These are phyloP conservation scores for Pseudolaguvia tuberculata DNA, from an alignment of 2,113 vertebrate genomes.

Conservation along the genomic window DNA sequence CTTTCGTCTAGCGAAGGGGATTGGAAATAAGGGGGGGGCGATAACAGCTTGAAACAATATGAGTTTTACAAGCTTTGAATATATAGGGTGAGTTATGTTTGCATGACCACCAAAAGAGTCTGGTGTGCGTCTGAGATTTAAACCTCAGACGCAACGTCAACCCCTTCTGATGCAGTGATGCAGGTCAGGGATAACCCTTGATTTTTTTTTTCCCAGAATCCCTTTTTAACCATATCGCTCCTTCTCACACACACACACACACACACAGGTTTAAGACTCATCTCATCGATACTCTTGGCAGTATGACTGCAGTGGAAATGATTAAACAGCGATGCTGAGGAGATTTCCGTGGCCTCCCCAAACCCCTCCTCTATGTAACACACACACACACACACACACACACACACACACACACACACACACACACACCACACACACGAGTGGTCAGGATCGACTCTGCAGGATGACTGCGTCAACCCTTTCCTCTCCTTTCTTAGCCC, in stretches of 20 bases:
- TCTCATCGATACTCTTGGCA: conserved; percentile 24
- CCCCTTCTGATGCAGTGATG: not conserved
- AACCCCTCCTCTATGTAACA: conserved; percentile 44
- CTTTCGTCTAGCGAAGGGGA: conserved; percentile 10
- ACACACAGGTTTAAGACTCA: conserved; percentile 8
- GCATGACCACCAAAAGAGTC: conserved; percentile 5
- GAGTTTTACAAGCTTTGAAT: conserved; percentile 21
- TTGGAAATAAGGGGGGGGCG: too few relatives aligned
- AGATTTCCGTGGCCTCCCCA: conserved; percentile 24
- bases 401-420: conserved; percentile 29
- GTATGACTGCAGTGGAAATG: conserved; percentile 41
- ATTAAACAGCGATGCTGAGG: conserved; percentile 20
- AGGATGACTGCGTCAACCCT: conserved; percentile 42
- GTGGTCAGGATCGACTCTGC: conserved; percentile 32
- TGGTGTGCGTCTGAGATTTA: conserved; percentile 1
- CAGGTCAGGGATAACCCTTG: conserved; percentile 23
- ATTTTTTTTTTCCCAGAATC: conserved; percentile 16
- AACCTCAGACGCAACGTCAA: conserved; percentile 10
- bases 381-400: conserved; percentile 26
- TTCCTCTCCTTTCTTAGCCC: conserved; percentile 10
- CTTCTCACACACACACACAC: conserved; percentile 4
- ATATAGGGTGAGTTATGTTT: not conserved
- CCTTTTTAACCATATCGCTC: not conserved
- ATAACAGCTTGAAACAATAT: conserved; percentile 17
- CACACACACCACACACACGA: conserved; percentile 22